Base-by-base conservation (phyloP, 2,797 vertebrate genomes). In the Prionace glauca region DNA sequence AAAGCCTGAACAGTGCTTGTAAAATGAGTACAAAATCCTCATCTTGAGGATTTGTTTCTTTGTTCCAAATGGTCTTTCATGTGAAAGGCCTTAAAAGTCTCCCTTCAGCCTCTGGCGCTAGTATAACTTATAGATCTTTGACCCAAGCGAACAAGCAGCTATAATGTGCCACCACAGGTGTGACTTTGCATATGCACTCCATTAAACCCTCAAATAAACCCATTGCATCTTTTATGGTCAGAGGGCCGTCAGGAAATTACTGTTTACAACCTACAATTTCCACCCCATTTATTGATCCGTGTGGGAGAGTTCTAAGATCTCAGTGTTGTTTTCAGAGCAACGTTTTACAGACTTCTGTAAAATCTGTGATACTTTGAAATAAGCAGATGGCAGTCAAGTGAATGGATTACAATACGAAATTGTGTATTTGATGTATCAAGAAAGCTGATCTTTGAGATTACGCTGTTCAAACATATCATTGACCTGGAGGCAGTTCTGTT, bases 181-280 rank as follows among this genome's bases (percentile, higher is more conserved):
- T 92, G 90, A 92, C 65, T 92, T 20, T 92, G 65, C 62, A 92
- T 92, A 92, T 36, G 20, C 20, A 92, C 36, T 36, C 90, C 90
- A 92, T 92, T 92, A 92, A 92, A 92, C 65, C 36, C 62, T 92
- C 32, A 92, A 45, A 69, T 92, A 92, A 20, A 62, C 50, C 65
- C 12, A 41, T 62, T 67, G 65, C 90, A 69, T 36, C 90, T 92
- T 92, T 92, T 69, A n/a, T 36, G 67, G n/a, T 69, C 90, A 36
- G 60, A 36, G 65, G 36, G 60, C 88, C n/a, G 7, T n/a, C 36
- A 65, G 88, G 22, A 36, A 92, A 92, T 92, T 26, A 69, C 81
- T 69, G 20, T 92, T 92, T 92, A 67, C 90, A 92, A 24, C 65
- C 62, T 24, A 92, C 32, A 69, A 92, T 41, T 92, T 69, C 65